A percentile compares a stretch with the other conserved stretches of the same genome.
Evolutionary conservation across 2,888 invertebrate genomes (phyloP).

Genomic region (Eledone cirrhosa): DNA sequence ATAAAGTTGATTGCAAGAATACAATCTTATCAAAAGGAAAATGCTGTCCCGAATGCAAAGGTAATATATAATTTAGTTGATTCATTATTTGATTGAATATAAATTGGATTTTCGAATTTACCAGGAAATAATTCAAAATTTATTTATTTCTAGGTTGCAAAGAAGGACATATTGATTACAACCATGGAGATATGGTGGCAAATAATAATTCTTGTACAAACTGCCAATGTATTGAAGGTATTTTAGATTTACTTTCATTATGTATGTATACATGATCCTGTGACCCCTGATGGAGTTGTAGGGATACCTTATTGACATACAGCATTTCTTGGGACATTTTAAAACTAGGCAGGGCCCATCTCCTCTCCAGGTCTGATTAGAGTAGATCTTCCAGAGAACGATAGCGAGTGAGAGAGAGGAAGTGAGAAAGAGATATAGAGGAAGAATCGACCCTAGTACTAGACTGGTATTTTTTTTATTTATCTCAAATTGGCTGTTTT

Average conservation of each 20-base stretch:
- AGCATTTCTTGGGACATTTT: too few species aligned
- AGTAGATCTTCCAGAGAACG: too few species aligned
- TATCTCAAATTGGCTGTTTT: background rate
- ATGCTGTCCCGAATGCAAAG: constrained; percentile 59
- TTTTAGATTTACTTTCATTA: background rate
- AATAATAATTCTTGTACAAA: constrained; percentile 47
- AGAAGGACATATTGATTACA: constrained; percentile 44
- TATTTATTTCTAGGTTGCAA: constrained; percentile 47
- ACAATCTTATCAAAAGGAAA: constrained; percentile 49
- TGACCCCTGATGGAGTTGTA: too few species aligned
- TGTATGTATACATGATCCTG: too few species aligned
- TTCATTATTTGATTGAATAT: too few species aligned
- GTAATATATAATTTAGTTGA: constrained; percentile 34
- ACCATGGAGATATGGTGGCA: constrained; percentile 46
- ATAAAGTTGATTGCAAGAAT: constrained; percentile 46
- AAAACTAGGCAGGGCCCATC: too few species aligned
- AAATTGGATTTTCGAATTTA: background rate
- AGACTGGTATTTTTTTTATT: background rate
- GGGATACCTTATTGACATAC: too few species aligned
- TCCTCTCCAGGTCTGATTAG: too few species aligned
- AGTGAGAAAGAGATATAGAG: too few species aligned
- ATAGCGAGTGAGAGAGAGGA: too few species aligned
- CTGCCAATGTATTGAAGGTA: constrained; percentile 55
- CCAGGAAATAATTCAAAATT: background rate
- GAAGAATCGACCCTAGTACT: too few species aligned